Evolutionary conservation across 2,113 vertebrate genomes (phyloP), one percentile per base, ranked within the genome.

Genomic region (Paramisgurnus dabryanus): DNA sequence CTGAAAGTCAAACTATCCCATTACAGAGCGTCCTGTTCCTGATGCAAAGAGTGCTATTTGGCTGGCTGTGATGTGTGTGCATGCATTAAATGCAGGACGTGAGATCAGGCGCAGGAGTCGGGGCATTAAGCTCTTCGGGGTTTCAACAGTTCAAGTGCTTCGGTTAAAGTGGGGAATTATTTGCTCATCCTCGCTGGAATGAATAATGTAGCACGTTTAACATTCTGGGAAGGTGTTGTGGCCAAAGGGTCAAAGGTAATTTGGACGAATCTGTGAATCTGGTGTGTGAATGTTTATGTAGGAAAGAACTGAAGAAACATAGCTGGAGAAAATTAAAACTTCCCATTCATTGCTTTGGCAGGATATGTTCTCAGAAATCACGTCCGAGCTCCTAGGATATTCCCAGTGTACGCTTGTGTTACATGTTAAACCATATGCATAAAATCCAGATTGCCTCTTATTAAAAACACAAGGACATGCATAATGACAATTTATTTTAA

Each of bases 401-500:
- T 75, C 58, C 58, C 7, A 34, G 12, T 0, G 4, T 41, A 47
- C 9, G 40, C 17, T 43, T 61, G 7, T 72, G 15, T 47, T 63
- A n/a, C 43, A 63, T 63, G 18, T 63, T 34, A 39, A 49, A 75
- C 40, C 72, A 27, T 40, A 63, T 57, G 11, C 4, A 63, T 49
- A 63, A 61, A 63, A 61, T 45, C 12, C 7, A 73, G 41, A 81
- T 61, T 34, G 72, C 41, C 34, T 40, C 50, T 57, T 45, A 22
- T 45, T 73, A 63, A 78, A 78, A 39, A n/a, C 34, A 76, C 80
- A 76, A 71, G 77, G 83, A 17, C 65, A 77, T 34, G 68, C 53
- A 73, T 77, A 77, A 76, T 22, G 77, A 58, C 71, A 71, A 69
- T 71, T 76, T 72, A 76, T 80, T 80, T 67, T 67, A 80, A 82